Base-by-base conservation (phyloP, 2,888 invertebrate genomes). In the Cosmia trapezina region DNA sequence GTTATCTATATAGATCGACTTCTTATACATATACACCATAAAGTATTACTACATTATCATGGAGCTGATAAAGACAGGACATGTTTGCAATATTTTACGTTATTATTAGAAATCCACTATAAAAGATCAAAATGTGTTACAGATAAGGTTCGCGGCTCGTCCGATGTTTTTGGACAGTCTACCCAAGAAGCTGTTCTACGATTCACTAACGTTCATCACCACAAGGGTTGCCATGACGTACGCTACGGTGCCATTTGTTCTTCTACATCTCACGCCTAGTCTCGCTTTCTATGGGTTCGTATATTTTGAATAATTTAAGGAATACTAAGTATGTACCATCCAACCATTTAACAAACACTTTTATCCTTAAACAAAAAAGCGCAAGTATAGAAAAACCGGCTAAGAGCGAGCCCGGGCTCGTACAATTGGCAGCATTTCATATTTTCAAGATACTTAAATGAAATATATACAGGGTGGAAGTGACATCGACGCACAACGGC, bases 151-250 rank as follows among this genome's bases (percentile, higher is more conserved):
- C 78, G 97, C 97, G 87, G 96, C 98, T 78, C 97, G 99, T 70
- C 98, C 98, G 76, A 96, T 97, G 91, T 99, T 99, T 95, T 93
- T 97, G 87, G 96, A 96, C 87, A 97, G 97, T 86, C 96, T 96
- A 78, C 95, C 96, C 61, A 96, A 97, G 81, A 98, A 98, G 93
- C 91, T 97, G 83, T 96, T 98, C 83, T 99, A 99, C 93, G 98
- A 99, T 93, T 94, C 97, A 69, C 87, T 98, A 76, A 98, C 99
- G 56, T 98, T 98, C 91, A 89, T 98, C 45, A 97, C 97, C 54
- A 99, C 99, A 33, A 97, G 99, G 85, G 92, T 99, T 64, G 97
- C 98, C 76, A 97, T 99, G 97, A 98, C 98, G 49, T 99, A 99
- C 92, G 96, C 98, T 69, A 98, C 99, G 60, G 98, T 99, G 93